Evolutionary conservation across 2,888 invertebrate species (phyloP).

Genomic region (Odontothrips loti): DNA sequence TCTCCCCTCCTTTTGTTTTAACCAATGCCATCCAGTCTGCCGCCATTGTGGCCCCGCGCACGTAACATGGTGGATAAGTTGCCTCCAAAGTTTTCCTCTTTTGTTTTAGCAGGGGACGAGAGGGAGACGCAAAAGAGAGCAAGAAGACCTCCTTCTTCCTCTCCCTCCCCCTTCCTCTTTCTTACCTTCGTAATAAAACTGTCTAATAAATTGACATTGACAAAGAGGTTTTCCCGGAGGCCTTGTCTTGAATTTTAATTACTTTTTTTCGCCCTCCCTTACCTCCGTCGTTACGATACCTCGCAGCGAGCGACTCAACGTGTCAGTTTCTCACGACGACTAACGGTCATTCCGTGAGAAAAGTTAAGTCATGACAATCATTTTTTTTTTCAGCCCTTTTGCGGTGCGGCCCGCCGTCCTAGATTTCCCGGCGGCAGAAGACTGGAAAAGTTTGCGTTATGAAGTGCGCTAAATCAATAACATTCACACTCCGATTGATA

Average conservation of each 20-base stretch:
- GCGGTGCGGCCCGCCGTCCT: no score
- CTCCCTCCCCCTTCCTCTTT: neutral
- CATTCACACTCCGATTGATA: no score
- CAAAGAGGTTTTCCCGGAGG: slow-evolving; percentile 3
- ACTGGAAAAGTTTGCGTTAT: no score
- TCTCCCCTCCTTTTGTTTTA: neutral
- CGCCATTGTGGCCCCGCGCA: slow-evolving; percentile 12
- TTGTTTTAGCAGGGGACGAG: neutral
- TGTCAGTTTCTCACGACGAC: neutral
- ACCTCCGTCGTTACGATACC: neutral
- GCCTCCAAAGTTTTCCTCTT: slow-evolving; percentile 19
- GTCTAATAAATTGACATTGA: slow-evolving; percentile 24
- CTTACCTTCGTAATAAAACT: slow-evolving; percentile 8
- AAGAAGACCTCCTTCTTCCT: neutral
- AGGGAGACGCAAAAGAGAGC: slow-evolving; percentile 22
- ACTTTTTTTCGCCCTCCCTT: neutral
- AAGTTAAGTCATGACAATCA: no score
- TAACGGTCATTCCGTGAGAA: neutral
- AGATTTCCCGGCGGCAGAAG: no score
- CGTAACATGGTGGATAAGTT: slow-evolving; percentile 24
- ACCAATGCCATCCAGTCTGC: slow-evolving; percentile 19
- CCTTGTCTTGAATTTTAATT: slow-evolving; percentile 24
- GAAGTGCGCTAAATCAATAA: no score
- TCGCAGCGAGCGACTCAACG: neutral
- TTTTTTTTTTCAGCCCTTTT: no score